Conservation (phyloP, 2,797 vertebrate species). For the Chloroceryle inda region DNA sequence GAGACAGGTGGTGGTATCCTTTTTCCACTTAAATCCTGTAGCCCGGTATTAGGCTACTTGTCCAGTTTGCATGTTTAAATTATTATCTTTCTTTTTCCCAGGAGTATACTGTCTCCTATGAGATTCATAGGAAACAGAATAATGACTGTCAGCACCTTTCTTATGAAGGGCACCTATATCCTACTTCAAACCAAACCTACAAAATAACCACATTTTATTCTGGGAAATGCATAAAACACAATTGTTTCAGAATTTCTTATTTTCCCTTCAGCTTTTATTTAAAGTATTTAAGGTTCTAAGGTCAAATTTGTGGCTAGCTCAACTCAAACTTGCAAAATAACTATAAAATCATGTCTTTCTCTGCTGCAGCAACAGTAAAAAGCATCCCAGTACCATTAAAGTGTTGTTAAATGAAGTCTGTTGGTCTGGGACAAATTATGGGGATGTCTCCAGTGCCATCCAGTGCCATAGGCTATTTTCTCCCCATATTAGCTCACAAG, state of each 20-base stretch:
- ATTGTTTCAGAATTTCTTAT: not conserved
- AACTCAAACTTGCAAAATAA: not conserved
- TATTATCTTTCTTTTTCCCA: not conserved
- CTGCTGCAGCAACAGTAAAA: not conserved
- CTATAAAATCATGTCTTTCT: not conserved
- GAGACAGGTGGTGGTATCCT: not conserved
- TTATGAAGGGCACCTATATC: not conserved
- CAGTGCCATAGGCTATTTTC: fast-evolving
- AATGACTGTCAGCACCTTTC: not conserved
- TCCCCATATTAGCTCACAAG: not conserved
- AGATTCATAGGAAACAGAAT: not conserved
- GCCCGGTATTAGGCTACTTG: not conserved
- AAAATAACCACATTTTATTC: not conserved
- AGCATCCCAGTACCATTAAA: fast-evolving
- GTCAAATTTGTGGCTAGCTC: not conserved
- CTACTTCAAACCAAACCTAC: not conserved
- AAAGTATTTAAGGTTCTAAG: not conserved
- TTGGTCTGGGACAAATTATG: not conserved
- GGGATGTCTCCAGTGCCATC: not conserved
- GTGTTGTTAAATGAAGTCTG: not conserved
- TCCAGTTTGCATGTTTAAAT: not conserved
- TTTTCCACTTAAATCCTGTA: not conserved
- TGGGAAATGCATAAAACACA: not conserved
- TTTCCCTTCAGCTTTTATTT: not conserved
- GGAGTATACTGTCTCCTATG: not conserved